Percentiles rank a stretch among this genome's conserved stretches.
These are phyloP conservation scores for Thereva nobilitata DNA, from an alignment of 2,888 invertebrate species.

Conservation along the genomic window DNA sequence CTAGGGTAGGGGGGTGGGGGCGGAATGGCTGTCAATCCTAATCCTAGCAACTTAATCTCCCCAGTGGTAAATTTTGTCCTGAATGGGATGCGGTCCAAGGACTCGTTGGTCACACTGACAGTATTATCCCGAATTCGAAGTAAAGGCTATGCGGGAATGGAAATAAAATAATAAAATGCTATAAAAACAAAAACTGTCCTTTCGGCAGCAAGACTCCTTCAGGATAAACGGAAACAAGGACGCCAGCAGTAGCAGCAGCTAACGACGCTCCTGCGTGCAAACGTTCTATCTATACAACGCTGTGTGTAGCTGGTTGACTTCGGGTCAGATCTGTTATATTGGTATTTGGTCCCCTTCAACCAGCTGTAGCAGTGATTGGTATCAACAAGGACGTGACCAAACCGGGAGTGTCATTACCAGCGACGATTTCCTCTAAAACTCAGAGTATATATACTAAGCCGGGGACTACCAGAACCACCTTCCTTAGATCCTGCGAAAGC, in stretches of 20 bases:
- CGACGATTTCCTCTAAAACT: conserved; percentile 1
- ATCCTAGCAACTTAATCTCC: conserved; percentile 32
- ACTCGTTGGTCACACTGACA: too few species aligned
- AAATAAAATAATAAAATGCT: too few species aligned
- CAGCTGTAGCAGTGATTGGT: conserved; percentile 67
- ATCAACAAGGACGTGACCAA: conserved; percentile 47
- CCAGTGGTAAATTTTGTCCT: conserved; percentile 28
- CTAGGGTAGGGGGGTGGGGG: not conserved
- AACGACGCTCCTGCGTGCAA: conserved; percentile 12
- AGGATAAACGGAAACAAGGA: not conserved
- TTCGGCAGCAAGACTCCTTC: not conserved
- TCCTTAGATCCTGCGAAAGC: not conserved
- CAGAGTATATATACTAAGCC: conserved; percentile 5
- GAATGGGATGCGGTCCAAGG: conserved; percentile 21
- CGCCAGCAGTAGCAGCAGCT: not conserved
- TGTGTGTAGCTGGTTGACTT: conserved; percentile 69
- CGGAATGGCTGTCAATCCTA: conserved; percentile 32
- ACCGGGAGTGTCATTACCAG: conserved; percentile 18
- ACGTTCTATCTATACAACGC: conserved; percentile 52
- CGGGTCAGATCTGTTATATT: conserved; percentile 67
- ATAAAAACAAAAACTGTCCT: too few species aligned
- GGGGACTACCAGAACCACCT: conserved; percentile 21
- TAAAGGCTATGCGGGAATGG: too few species aligned
- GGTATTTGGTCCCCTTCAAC: conserved; percentile 78
- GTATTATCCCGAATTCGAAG: too few species aligned